Evolutionary conservation across 2,113 vertebrate genomes (phyloP).

Genomic region (Eolophus roseicapilla): DNA sequence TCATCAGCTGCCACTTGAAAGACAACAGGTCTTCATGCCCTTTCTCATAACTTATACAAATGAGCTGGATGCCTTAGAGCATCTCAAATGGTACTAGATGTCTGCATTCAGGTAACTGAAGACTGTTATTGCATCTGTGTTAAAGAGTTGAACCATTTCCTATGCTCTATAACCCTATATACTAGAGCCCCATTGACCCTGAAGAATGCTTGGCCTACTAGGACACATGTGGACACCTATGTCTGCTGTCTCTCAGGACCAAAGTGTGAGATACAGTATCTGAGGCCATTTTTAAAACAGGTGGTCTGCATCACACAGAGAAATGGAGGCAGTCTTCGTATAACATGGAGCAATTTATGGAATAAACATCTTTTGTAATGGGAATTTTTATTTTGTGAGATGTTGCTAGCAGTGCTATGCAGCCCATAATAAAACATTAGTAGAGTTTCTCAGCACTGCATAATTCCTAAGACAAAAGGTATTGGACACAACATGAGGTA

Average conservation of each 20-base stretch:
- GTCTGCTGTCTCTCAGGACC: neutral
- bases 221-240: neutral
- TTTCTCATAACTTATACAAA: neutral
- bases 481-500: neutral
- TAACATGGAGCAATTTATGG: neutral
- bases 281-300: neutral
- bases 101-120: neutral
- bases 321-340: neutral
- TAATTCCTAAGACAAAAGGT: neutral
- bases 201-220: neutral
- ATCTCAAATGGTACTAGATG: neutral
- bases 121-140: neutral
- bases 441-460: neutral
- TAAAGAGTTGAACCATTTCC: neutral
- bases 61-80: neutral
- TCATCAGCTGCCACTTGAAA: neutral
- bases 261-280: neutral
- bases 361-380: neutral
- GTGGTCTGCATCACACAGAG: neutral
- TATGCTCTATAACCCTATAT: neutral
- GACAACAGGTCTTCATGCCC: neutral
- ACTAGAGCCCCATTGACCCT: too few species aligned
- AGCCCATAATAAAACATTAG: neutral
- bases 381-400: neutral
- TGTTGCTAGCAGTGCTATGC: neutral